Evolutionary conservation across 1,140 invertebrate species (phyloP), one percentile per base, ranked within the genome.

Genomic region (Caerostris extrusa): DNA sequence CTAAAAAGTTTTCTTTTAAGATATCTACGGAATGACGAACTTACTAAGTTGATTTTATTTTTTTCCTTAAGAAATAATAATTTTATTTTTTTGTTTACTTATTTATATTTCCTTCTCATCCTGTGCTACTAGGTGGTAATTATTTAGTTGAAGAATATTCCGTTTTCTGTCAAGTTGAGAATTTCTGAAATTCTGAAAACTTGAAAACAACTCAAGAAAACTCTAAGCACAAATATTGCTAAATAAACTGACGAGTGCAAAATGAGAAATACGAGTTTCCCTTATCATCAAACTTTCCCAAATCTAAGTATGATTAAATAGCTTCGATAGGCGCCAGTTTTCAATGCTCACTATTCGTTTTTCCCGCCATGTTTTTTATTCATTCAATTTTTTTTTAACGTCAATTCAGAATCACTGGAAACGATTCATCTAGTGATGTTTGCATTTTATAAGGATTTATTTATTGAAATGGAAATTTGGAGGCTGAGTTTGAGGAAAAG

Each of bases 221-320:
- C 19, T 81, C 19, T 50, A 81, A 5, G 7, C 56, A 60, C 57
- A 58, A 56, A 34, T 34, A 34, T 34, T 34, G 34, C 34, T 34
- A 60, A 85, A 85, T 85, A 58, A 85, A 12, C 83, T 58, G 83
- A 85, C 55, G 83, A 85, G 6, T 19, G 7, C 55, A 60, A 85
- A 85, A 85, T 85, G 55, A 58, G 83, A 12, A 85, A 58, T n/a
- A 85, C 57, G n/a, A 85, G 34, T 60, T 85, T 85, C 58, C 56
- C 56, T 57, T 83, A 56, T 85, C n/a, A n/a, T 57, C 56, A 17
- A 60, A 50, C 34, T 14, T 34, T 58, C n/a, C n/a, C 14, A 58
- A 85, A 58, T 57, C 7, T 8, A 56, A 85, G 10, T n/a, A 17
- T 85, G 83, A 85, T 85, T 85, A 85, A 85, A 60, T 57, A 17